Percentiles rank a stretch among this genome's conserved stretches.
Evolutionary conservation across 2,113 vertebrate genomes (phyloP).

Genomic region (Mellivora capensis): DNA sequence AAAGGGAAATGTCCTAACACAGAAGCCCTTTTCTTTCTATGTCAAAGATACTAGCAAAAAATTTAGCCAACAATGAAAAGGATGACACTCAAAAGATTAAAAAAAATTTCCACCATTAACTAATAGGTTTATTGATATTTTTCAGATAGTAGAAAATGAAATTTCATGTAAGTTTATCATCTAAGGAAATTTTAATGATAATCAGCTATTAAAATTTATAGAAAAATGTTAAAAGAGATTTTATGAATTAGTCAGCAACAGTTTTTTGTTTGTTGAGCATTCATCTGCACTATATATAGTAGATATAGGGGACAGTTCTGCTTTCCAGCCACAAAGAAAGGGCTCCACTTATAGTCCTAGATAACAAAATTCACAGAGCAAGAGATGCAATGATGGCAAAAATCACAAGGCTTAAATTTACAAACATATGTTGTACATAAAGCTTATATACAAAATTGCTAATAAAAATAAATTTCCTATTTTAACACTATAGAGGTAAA

Average conservation of each 20-base stretch:
- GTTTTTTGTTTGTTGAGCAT: not conserved
- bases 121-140: not conserved
- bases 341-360: not conserved
- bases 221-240: not conserved
- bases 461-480: not conserved
- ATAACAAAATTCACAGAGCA: not conserved
- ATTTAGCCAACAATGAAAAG: not conserved
- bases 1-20: not conserved
- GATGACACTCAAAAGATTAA: not conserved
- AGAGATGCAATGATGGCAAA: not conserved
- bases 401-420: not conserved
- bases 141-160: not conserved
- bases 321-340: not conserved
- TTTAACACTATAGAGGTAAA: not conserved
- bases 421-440: not conserved
- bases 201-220: not conserved
- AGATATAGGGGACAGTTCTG: not conserved
- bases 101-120: not conserved
- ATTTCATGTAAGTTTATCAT: not conserved
- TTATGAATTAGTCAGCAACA: not conserved
- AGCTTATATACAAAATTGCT: not conserved
- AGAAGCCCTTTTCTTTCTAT: not conserved
- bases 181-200: not conserved
- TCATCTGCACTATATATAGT: not conserved
- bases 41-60: not conserved